Base-by-base conservation (phyloP, 2,113 vertebrate genomes). In the Zeus faber region DNA sequence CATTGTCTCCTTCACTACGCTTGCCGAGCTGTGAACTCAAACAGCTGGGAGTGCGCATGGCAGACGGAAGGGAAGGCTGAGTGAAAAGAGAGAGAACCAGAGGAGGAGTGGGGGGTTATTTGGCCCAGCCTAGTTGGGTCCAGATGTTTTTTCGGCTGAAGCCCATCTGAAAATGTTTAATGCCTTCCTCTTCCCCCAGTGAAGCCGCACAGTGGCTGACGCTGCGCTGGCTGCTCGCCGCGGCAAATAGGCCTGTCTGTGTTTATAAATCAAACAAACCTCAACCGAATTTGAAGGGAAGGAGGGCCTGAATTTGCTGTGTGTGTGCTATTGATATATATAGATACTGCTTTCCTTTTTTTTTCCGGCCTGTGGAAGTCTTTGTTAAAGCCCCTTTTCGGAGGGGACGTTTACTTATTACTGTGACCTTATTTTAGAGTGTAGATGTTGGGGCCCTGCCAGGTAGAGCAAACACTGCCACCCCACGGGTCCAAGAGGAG, bases 81-180 rank as follows among this genome's bases (percentile, higher is more conserved):
- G 10, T 17, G 27, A 20, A 9, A 11, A 20, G 5, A 11, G 51
- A 16, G 33, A 17, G 39, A 21, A 37, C n/a, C 13, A 21, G 43
- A 18, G 23, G 16, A 16, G n/a, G 43, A 17, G n/a, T 23, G 23
- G 2, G 10, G 35, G 51, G 51, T 53, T 49, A 60, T 47, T 69
- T 77, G 65, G 71, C 70, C 49, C 40, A 22, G 63, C 56, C 55
- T 69, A 56, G 67, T 37, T 53, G 23, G 48, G 46, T 76, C 75
- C 81, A 83, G 77, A 83, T 81, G 81, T 83, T 81, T 83, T 74
- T 57, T 37, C 63, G 41, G 58, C 67, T 57, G 64, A 63, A 75
- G 72, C 45, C 55, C 77, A 83, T 80, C 75, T 83, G 81, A 78
- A 76, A 79, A 72, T 63, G 71, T 78, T 81, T 83, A 76, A 74